A percentile compares a stretch with the other conserved stretches of the same genome.
phyloP scores from a whole-genome alignment of 2,888 invertebrate species.

The Erebia aethiops region DNA sequence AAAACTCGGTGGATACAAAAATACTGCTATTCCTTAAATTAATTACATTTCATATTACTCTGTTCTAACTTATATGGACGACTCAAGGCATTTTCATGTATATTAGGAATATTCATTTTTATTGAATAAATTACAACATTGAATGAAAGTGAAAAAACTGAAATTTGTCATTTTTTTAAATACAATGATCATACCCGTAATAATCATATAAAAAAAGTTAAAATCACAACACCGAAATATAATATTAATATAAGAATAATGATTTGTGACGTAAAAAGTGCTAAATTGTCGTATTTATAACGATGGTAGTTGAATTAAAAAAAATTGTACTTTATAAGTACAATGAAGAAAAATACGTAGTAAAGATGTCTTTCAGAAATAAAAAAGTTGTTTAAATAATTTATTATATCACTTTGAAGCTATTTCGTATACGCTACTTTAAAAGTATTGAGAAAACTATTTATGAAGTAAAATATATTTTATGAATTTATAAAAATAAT shows the following conservation, averaged over 20 bases:
- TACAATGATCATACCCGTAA: conserved; percentile 49
- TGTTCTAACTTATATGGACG: conserved; percentile 16
- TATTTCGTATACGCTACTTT: no score
- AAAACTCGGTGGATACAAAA: conserved; percentile 62
- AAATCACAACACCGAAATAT: conserved; percentile 17
- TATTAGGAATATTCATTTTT: background rate
- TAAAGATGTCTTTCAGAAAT: background rate
- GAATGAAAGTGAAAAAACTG: conserved; percentile 11
- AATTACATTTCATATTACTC: conserved; percentile 9
- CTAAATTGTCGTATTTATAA: background rate
- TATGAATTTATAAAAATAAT: no score
- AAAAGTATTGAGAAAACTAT: no score
- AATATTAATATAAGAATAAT: conserved; percentile 20
- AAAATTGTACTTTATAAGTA: background rate
- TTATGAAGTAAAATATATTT: no score
- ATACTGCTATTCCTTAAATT: conserved; percentile 47
- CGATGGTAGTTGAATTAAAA: conserved; percentile 18
- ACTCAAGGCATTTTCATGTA: conserved; percentile 16
- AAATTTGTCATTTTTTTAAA: conserved; percentile 12
- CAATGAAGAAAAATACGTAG: background rate
- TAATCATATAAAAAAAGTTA: conserved; percentile 40
- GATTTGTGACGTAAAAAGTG: conserved; percentile 32
- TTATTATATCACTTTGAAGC: no score
- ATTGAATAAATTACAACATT: conserved; percentile 6
- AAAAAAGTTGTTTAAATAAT: no score